These are phyloP conservation scores for Pseudeuparius sepicola DNA, from an alignment of 2,888 invertebrate species.

Conservation along the genomic window DNA sequence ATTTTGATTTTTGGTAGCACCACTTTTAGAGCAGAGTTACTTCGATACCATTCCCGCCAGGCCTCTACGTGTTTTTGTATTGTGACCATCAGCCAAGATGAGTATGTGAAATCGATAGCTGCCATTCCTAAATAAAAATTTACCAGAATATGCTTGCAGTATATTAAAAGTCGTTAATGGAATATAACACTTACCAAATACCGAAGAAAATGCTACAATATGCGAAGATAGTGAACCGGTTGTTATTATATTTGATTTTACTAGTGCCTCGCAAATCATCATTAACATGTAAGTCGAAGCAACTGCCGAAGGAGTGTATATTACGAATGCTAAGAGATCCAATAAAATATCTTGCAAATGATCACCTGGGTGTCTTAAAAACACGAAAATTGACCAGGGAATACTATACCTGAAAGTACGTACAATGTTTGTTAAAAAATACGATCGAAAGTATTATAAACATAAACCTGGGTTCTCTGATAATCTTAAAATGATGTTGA, in stretches of 20 bases:
- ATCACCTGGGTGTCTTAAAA: constrained; percentile 38
- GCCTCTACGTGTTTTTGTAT: constrained; percentile 35
- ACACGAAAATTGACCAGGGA: constrained; percentile 36
- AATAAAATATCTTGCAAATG: constrained; percentile 40
- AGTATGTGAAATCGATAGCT: constrained; percentile 39
- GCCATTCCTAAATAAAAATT: constrained; percentile 26
- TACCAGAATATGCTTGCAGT: too few relatives aligned
- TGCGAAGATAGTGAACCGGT: constrained; percentile 31
- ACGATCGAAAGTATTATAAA: not conserved
- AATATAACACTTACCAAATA: constrained; percentile 31
- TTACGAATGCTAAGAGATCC: constrained; percentile 41
- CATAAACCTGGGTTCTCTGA: constrained; percentile 37
- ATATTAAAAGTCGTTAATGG: too few relatives aligned
- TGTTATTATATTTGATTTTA: constrained; percentile 29
- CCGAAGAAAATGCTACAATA: constrained; percentile 34
- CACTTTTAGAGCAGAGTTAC: constrained; percentile 33
- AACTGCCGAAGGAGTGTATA: constrained; percentile 45
- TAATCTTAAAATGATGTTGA: constrained; percentile 42
- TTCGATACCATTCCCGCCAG: constrained; percentile 38
- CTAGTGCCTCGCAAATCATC: constrained; percentile 36
- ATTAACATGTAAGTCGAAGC: constrained; percentile 38
- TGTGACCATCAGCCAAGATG: constrained; percentile 38
- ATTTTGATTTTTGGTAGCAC: constrained; percentile 33
- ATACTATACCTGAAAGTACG: constrained; percentile 29
- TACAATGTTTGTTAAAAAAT: not conserved